phyloP scores from a whole-genome alignment of 2,113 vertebrate species.

The Sterna hirundo region DNA sequence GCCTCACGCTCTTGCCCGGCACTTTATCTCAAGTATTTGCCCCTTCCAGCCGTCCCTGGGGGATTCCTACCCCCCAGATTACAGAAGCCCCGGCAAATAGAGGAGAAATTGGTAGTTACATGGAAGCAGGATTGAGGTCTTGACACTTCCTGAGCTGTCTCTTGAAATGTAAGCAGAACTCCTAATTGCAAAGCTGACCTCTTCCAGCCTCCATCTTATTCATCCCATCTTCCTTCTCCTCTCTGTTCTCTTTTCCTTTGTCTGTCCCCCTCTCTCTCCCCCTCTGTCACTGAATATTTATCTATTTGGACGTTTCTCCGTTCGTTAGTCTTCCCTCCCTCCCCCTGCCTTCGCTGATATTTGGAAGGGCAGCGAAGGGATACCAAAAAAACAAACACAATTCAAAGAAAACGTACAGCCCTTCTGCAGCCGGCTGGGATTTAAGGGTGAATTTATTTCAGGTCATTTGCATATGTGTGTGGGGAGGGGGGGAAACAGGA shows the following conservation, averaged over 20 bases:
- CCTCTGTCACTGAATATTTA: conserved; percentile 33
- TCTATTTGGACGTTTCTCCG: background rate
- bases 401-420: background rate
- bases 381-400: background rate
- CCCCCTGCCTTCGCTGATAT: background rate
- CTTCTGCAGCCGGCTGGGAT: background rate
- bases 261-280: background rate
- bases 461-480: background rate
- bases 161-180: conserved; percentile 63
- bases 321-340: background rate
- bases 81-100: conserved; percentile 57
- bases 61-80: conserved; percentile 39
- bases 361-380: background rate
- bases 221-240: conserved; percentile 35
- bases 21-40: conserved; percentile 36
- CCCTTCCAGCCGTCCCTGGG: conserved; percentile 24
- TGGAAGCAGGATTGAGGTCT: conserved; percentile 68
- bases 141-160: conserved; percentile 64
- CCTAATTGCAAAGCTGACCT: conserved; percentile 71
- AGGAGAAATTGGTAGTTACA: conserved; percentile 63
- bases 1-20: background rate
- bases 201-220: conserved; percentile 66
- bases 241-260: conserved; percentile 51
- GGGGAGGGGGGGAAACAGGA: accelerated
- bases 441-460: background rate